Conservation (phyloP, 2,888 invertebrate genomes). For the Caenorhabditis sinica region DNA sequence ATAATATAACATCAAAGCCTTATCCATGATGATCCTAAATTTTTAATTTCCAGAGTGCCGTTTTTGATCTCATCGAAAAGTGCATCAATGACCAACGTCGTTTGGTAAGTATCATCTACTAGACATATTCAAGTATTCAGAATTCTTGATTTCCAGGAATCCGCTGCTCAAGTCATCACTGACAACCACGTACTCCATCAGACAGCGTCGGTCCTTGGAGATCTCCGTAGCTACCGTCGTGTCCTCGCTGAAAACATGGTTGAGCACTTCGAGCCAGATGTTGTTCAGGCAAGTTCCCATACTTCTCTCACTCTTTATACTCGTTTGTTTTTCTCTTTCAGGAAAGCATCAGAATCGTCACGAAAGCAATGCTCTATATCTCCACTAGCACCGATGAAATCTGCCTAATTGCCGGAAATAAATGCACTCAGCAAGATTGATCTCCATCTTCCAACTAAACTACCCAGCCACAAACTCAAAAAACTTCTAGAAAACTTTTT, state of each 20-base stretch:
- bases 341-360: constrained; percentile 47
- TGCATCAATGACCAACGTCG: constrained; percentile 40
- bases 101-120: constrained; percentile 9
- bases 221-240: constrained; percentile 40
- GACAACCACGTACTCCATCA: background rate
- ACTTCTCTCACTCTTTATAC: background rate
- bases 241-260: constrained; percentile 23
- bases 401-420: constrained; percentile 34
- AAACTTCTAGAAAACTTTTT: background rate
- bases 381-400: constrained; percentile 23
- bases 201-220: background rate
- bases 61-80: constrained; percentile 27
- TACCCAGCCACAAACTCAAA: background rate
- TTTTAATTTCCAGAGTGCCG: constrained; percentile 10
- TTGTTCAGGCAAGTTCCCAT: constrained; percentile 14
- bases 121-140: background rate
- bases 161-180: constrained; percentile 5
- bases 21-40: background rate
- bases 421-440: constrained; percentile 1
- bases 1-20: background rate
- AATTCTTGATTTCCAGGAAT: constrained; percentile 28
- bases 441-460: constrained; percentile 5
- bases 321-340: constrained; percentile 11
- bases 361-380: constrained; percentile 28
- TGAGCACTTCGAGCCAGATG: background rate